Evolutionary conservation across 2,113 vertebrate species (phyloP).

Genomic region (Nycticryphes semicollaris): DNA sequence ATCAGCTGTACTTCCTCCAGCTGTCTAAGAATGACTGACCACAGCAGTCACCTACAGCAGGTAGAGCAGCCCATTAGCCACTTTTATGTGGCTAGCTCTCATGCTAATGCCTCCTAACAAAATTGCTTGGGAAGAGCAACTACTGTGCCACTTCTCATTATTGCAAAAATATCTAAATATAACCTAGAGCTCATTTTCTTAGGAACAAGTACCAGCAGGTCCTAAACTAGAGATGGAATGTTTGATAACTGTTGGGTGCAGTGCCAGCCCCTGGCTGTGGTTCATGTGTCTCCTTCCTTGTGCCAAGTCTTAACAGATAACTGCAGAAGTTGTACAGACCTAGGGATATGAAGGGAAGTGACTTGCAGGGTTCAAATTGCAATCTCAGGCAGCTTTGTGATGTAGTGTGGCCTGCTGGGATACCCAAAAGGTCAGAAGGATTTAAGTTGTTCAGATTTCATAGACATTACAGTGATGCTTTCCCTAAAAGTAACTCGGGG

Average conservation of each 20-base stretch:
- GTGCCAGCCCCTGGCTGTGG: not conserved
- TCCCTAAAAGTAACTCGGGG: not conserved
- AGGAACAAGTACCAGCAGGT: conserved; percentile 16
- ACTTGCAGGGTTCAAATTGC: not conserved
- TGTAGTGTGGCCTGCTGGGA: not conserved
- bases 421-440: not conserved
- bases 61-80: not conserved
- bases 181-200: conserved; percentile 14
- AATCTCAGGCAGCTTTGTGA: not conserved
- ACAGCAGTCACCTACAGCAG: not conserved
- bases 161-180: conserved; percentile 11
- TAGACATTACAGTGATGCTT: not conserved
- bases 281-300: not conserved
- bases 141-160: not conserved
- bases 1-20: not conserved
- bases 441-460: not conserved
- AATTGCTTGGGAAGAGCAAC: not conserved
- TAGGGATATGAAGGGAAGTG: not conserved
- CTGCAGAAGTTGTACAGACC: not conserved
- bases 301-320: not conserved
- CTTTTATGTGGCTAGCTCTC: not conserved
- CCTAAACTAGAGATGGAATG: conserved; percentile 1
- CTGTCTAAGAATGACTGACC: not conserved
- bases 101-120: not conserved
- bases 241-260: not conserved